These are phyloP conservation scores for Rhinophrynus dorsalis DNA, from an alignment of 2,797 vertebrate species.

Conservation along the genomic window DNA sequence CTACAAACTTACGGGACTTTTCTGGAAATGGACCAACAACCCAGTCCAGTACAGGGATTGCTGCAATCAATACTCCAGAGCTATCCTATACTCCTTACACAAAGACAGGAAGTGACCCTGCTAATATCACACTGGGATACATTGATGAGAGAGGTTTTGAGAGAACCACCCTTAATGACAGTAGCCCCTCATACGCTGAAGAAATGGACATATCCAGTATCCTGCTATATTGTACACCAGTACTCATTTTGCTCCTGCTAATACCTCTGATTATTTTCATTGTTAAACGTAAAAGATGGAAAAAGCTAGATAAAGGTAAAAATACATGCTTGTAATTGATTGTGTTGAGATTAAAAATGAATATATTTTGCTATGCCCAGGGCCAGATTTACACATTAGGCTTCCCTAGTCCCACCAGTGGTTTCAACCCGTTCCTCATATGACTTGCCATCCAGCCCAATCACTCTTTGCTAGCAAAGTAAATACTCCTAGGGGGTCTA, in stretches of 20 bases:
- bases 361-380: too few relatives aligned
- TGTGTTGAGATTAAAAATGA: too few relatives aligned
- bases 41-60: background rate
- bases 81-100: background rate
- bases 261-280: constrained; percentile 52
- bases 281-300: constrained; percentile 54
- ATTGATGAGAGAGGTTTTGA: background rate
- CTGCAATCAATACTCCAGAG: background rate
- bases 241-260: constrained; percentile 53
- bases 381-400: too few relatives aligned
- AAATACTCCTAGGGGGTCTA: too few relatives aligned
- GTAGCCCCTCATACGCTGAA: background rate
- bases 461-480: too few relatives aligned
- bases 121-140: background rate
- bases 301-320: constrained; percentile 69
- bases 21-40: constrained; percentile 48
- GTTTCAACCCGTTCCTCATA: too few relatives aligned
- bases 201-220: background rate
- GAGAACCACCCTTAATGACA: background rate
- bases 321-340: background rate
- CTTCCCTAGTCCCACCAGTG: too few relatives aligned
- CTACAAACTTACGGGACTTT: background rate
- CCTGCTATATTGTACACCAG: constrained; percentile 57
- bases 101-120: background rate
- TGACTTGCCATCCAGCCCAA: too few relatives aligned